Conservation (phyloP, 2,113 vertebrate species). For the Lonchura striata region DNA sequence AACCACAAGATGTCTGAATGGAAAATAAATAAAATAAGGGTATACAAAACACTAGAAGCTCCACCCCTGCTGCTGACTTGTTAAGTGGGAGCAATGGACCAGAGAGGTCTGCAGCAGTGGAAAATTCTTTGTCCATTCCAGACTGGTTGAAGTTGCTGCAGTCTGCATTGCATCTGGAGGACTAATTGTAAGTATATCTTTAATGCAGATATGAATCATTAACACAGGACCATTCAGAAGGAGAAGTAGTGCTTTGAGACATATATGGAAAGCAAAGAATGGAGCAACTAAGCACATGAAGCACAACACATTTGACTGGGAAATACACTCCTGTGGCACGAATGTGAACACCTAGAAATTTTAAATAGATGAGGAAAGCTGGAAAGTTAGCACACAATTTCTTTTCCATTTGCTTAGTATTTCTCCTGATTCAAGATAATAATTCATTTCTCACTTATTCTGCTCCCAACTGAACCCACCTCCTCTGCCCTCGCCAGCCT, state of each 20-base stretch:
- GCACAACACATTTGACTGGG: not conserved
- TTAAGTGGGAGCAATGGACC: not conserved
- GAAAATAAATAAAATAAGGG: constrained; percentile 28
- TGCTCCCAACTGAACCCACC: constrained; percentile 34
- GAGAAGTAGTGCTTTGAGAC: not conserved
- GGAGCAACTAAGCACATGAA: not conserved
- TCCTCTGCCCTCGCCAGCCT: constrained; percentile 30
- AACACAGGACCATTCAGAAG: not conserved
- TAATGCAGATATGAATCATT: constrained; percentile 1
- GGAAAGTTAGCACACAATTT: not conserved
- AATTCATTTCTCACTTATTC: not conserved
- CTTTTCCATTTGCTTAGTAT: not conserved
- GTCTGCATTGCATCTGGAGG: not conserved
- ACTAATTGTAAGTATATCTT: constrained; percentile 21
- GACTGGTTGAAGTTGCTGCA: not conserved
- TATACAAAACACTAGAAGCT: not conserved
- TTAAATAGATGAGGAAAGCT: not conserved
- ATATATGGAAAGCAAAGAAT: not conserved
- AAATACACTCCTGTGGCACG: not conserved
- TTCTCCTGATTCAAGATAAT: not conserved
- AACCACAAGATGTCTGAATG: not conserved
- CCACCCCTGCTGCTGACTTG: not conserved
- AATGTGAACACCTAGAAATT: not conserved
- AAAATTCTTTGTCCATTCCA: not conserved
- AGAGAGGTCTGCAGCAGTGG: not conserved